Evolutionary conservation across 2,888 invertebrate species (phyloP).

Genomic region (Drosophila falleni): DNA sequence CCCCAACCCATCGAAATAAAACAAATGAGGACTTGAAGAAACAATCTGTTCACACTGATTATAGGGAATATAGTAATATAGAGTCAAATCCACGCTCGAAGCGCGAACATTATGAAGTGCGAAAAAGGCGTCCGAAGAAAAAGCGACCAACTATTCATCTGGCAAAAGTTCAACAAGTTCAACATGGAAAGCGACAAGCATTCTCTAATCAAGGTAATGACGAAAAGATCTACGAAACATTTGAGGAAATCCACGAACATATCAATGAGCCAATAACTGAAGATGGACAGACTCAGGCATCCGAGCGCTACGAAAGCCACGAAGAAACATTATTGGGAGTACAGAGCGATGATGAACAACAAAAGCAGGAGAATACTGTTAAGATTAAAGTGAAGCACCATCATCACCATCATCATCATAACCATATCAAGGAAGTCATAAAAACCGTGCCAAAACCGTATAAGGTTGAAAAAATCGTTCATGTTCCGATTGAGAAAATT

Average conservation of each 20-base stretch:
- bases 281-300: conserved; percentile 51
- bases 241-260: conserved; percentile 84
- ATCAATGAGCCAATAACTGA: conserved; percentile 59
- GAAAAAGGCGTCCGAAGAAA: conserved; percentile 73
- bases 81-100: conserved; percentile 3
- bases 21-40: conserved; percentile 9
- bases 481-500: conserved; percentile 86
- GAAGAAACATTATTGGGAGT: conserved; percentile 50
- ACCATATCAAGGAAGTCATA: conserved; percentile 88
- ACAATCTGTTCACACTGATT: conserved; percentile 12
- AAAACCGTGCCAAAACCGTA: conserved; percentile 87
- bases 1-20: conserved; percentile 9
- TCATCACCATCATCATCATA: conserved; percentile 89
- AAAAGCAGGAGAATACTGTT: conserved; percentile 41
- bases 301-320: conserved; percentile 65
- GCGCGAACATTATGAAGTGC: conserved; percentile 45
- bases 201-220: conserved; percentile 57
- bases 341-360: conserved; percentile 21
- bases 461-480: conserved; percentile 86
- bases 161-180: conserved; percentile 61
- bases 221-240: conserved; percentile 77
- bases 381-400: conserved; percentile 87
- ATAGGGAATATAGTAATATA: conserved; percentile 31
- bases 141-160: conserved; percentile 65
- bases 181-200: conserved; percentile 60